Evolutionary conservation across 1,140 invertebrate genomes (phyloP).

Genomic region (Drosophila asahinai): DNA sequence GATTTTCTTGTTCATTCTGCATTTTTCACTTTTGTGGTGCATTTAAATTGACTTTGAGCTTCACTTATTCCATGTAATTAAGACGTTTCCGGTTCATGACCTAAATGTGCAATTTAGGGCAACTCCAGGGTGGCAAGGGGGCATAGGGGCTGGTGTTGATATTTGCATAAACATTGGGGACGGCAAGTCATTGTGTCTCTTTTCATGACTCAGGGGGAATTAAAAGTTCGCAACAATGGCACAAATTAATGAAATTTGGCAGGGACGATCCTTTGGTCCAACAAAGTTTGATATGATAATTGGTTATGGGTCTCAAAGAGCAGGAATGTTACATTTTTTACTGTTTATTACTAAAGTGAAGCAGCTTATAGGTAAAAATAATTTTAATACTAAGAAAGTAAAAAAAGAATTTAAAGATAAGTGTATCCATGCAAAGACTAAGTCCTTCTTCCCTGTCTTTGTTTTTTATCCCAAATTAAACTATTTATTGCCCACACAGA

Average conservation of each 20-base stretch:
- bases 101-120: slow-evolving; percentile 59
- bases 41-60: slow-evolving; percentile 75
- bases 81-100: slow-evolving; percentile 78
- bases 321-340: neutral
- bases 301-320: neutral
- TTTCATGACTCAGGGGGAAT: slow-evolving; percentile 22
- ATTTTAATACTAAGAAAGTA: neutral
- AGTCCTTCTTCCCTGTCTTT: no score
- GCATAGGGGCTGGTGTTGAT: slow-evolving; percentile 24
- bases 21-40: slow-evolving; percentile 47
- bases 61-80: slow-evolving; percentile 74
- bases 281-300: neutral
- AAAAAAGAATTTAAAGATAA: neutral
- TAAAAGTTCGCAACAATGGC: slow-evolving; percentile 21
- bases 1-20: slow-evolving; percentile 38
- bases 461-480: neutral
- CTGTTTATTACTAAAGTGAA: no score
- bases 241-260: slow-evolving; percentile 16
- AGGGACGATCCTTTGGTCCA: neutral
- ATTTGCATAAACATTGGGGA: slow-evolving; percentile 41
- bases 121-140: slow-evolving; percentile 5
- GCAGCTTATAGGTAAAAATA: no score
- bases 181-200: slow-evolving; percentile 15
- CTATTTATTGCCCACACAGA: neutral
- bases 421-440: no score